Evolutionary conservation across 2,113 vertebrate species (phyloP).

Genomic region (Podocnemis expansa): DNA sequence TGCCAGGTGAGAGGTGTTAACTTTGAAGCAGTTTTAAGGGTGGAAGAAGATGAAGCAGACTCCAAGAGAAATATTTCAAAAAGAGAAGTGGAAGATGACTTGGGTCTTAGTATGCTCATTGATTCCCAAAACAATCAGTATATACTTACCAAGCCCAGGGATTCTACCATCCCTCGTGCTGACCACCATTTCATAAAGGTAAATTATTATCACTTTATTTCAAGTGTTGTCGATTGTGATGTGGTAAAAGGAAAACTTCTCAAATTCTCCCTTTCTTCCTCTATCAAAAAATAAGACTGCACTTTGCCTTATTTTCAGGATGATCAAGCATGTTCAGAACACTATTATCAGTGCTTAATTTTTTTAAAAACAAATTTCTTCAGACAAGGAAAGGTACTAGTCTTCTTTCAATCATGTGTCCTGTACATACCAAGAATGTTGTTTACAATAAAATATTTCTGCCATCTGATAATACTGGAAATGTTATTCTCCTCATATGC

Average conservation of each 20-base stretch:
- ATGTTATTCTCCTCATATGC: background rate
- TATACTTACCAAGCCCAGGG: constrained; percentile 93
- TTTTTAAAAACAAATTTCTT: background rate
- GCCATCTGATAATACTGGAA: background rate
- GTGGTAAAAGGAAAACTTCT: background rate
- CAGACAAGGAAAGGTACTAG: background rate
- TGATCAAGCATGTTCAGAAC: background rate
- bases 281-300: background rate
- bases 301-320: background rate
- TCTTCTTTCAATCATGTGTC: background rate
- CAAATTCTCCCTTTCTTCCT: background rate
- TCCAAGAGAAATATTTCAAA: constrained; percentile 86
- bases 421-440: background rate
- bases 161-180: constrained; percentile 94
- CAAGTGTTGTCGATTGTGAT: background rate
- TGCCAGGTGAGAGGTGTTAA: constrained; percentile 92
- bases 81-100: constrained; percentile 84
- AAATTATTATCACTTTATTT: background rate
- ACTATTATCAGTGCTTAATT: background rate
- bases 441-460: background rate
- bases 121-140: constrained; percentile 99
- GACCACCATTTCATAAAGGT: constrained; percentile 98
- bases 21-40: constrained; percentile 94
- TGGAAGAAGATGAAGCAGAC: constrained; percentile 92
- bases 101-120: constrained; percentile 98